These are phyloP conservation scores for Pandion haliaetus DNA, from an alignment of 2,113 vertebrate genomes.

Conservation along the genomic window DNA sequence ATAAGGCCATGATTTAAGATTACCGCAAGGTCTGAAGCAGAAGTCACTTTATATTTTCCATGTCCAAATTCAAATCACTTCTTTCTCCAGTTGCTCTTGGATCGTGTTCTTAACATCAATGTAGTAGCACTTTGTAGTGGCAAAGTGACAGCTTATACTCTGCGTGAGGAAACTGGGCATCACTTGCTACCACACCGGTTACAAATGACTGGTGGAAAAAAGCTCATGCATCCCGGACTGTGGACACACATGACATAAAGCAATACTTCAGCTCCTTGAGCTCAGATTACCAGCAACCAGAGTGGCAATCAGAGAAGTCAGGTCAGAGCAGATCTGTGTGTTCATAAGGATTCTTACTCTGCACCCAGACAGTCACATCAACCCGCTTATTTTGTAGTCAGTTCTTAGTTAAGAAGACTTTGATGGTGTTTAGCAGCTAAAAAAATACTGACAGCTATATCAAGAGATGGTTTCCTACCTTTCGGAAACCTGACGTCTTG, in stretches of 20 bases:
- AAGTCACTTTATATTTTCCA: neutral
- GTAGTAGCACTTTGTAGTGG: conserved; percentile 84
- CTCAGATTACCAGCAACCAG: neutral
- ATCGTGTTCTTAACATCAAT: conserved; percentile 79
- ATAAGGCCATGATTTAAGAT: neutral
- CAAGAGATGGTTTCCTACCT: neutral
- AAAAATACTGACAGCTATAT: neutral
- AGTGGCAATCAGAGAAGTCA: neutral
- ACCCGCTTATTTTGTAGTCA: neutral
- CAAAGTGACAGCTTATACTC: conserved; percentile 33
- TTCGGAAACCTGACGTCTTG: neutral
- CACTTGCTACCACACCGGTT: neutral
- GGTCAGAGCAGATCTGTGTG: neutral
- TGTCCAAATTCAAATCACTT: conserved; percentile 37
- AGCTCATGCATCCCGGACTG: accelerated
- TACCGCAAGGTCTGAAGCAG: neutral
- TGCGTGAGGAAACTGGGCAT: neutral
- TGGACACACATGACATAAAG: neutral
- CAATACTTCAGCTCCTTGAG: neutral
- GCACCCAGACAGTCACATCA: neutral
- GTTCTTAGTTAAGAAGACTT: neutral
- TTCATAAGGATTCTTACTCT: neutral
- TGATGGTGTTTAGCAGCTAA: neutral
- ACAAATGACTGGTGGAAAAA: neutral
- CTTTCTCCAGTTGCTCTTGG: conserved; percentile 80